Conservation (phyloP, 2,888 invertebrate species). For the Mesoligia furuncula region DNA sequence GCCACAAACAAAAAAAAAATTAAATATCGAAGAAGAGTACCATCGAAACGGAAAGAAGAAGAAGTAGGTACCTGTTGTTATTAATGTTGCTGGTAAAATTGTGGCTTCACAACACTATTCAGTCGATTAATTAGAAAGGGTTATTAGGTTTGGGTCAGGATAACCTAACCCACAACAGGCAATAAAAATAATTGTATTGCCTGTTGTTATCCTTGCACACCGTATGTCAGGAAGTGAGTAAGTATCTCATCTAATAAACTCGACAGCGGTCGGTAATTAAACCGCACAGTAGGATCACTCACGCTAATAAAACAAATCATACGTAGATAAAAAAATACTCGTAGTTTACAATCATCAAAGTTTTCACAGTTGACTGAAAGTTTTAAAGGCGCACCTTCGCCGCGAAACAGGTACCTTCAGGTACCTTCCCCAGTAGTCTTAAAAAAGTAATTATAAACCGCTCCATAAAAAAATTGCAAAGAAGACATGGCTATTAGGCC, state of each 20-base stretch:
- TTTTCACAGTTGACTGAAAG: neutral
- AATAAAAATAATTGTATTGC: neutral
- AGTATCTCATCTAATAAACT: constrained; percentile 14
- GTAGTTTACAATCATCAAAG: neutral
- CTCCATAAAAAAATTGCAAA: no score
- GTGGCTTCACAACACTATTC: neutral
- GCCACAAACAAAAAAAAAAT: no score
- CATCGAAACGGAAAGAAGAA: no score
- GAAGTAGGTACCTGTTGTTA: neutral
- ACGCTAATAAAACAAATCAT: constrained; percentile 15
- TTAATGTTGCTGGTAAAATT: neutral
- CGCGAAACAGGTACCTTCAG: no score
- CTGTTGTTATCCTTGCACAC: neutral
- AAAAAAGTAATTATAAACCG: no score
- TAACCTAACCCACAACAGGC: neutral
- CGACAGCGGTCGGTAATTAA: constrained; percentile 35
- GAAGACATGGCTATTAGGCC: no score
- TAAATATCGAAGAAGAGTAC: no score
- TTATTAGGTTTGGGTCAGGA: neutral
- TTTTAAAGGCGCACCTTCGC: neutral
- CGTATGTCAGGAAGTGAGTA: constrained; percentile 12
- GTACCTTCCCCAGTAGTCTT: no score
- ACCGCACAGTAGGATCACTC: constrained; percentile 12
- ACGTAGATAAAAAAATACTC: neutral
- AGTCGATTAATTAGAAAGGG: neutral